These are phyloP conservation scores for Protonibea diacanthus DNA, from an alignment of 2,797 vertebrate genomes.

Conservation along the genomic window DNA sequence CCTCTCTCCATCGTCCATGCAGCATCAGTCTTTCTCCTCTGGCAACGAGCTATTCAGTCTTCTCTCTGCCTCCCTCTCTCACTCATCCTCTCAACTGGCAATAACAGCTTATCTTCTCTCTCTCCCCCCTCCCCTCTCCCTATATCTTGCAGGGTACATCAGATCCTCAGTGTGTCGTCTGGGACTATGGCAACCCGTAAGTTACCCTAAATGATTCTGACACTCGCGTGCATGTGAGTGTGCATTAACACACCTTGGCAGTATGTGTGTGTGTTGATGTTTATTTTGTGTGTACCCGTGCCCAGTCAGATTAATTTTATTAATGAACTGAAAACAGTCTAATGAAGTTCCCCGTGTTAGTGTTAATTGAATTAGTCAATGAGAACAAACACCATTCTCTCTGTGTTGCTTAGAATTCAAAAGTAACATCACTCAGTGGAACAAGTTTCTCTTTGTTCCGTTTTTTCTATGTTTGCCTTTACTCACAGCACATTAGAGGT, in stretches of 20 bases:
- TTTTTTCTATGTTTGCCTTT: slow-evolving; percentile 16
- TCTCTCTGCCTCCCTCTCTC: slow-evolving; percentile 48
- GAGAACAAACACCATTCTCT: slow-evolving; percentile 60
- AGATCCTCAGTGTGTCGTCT: slow-evolving; percentile 94
- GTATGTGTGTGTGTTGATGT: slow-evolving; percentile 33
- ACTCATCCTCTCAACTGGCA: slow-evolving; percentile 66
- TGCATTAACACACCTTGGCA: slow-evolving; percentile 17
- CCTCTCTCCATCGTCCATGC: slow-evolving; percentile 71
- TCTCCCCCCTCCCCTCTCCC: not conserved
- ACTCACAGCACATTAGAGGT: not conserved
- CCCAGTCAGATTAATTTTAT: slow-evolving; percentile 67
- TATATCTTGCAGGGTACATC: slow-evolving; percentile 91
- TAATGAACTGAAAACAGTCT: slow-evolving; percentile 66
- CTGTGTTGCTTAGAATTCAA: slow-evolving; percentile 55
- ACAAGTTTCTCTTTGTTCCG: slow-evolving; percentile 28
- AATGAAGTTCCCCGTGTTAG: slow-evolving; percentile 71
- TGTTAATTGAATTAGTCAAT: slow-evolving; percentile 76
- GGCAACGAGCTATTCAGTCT: slow-evolving; percentile 65
- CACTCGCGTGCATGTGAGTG: slow-evolving; percentile 31
- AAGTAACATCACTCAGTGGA: slow-evolving; percentile 42
- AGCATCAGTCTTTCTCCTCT: slow-evolving; percentile 75
- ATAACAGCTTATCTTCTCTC: slow-evolving; percentile 72
- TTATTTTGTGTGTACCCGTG: slow-evolving; percentile 48
- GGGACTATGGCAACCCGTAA: slow-evolving; percentile 96
- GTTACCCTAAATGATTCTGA: slow-evolving; percentile 78